Conservation (phyloP, 2,797 vertebrate species). For the Phoeniculus purpureus region DNA sequence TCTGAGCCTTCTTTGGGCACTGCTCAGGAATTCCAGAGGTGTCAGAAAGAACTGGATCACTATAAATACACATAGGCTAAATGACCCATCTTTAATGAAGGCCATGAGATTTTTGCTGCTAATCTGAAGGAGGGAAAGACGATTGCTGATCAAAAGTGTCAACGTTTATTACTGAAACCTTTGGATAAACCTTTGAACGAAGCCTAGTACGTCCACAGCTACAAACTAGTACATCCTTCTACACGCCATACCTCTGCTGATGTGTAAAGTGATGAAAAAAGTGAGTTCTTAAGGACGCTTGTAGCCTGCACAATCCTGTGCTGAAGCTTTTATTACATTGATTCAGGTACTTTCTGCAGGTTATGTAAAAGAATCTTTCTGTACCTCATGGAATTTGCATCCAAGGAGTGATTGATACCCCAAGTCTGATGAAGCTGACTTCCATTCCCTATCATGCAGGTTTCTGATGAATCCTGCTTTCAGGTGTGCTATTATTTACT, state of each 20-base stretch:
- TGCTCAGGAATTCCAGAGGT: neutral
- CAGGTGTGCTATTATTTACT: slow-evolving; percentile 72
- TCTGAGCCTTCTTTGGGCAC: neutral
- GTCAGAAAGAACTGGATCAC: neutral
- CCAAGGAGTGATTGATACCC: slow-evolving; percentile 67
- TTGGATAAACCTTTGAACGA: neutral
- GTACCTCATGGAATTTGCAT: slow-evolving; percentile 71
- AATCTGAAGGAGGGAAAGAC: neutral
- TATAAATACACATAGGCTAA: neutral
- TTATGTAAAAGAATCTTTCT: slow-evolving; percentile 62
- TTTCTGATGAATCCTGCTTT: slow-evolving; percentile 57
- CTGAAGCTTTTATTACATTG: slow-evolving; percentile 55
- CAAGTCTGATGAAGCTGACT: slow-evolving; percentile 49
- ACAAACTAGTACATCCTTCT: neutral
- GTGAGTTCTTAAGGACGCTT: slow-evolving; percentile 12
- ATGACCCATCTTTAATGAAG: neutral
- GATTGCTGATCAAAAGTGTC: neutral
- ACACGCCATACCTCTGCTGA: neutral
- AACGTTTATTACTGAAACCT: neutral
- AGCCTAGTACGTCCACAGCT: neutral
- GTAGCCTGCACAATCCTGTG: slow-evolving; percentile 6
- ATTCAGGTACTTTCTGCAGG: slow-evolving; percentile 60
- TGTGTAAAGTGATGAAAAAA: slow-evolving; percentile 4
- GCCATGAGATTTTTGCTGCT: neutral
- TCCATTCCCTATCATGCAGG: slow-evolving; percentile 46